A percentile compares a stretch with the other conserved stretches of the same genome.
phyloP scores from a whole-genome alignment of 2,797 vertebrate species.

The Schizopygopsis pylzovi region DNA sequence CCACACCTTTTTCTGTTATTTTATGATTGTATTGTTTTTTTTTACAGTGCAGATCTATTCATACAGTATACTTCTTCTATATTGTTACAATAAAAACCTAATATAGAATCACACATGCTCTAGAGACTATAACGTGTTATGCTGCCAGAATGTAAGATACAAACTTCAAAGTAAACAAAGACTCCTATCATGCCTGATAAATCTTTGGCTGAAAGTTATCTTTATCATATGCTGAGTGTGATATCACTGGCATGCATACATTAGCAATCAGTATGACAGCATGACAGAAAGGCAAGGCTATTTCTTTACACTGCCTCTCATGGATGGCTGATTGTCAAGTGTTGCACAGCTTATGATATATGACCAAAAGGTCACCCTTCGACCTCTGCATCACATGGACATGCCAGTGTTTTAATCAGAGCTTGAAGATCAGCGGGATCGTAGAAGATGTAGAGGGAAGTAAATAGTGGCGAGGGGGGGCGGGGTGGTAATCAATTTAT shows the following conservation, averaged over 20 bases:
- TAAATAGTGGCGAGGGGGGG: not conserved
- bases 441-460: not conserved
- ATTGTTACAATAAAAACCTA: not conserved
- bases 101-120: not conserved
- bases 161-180: slow-evolving; percentile 23
- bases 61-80: not conserved
- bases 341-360: slow-evolving; percentile 14
- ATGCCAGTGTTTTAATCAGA: not conserved
- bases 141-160: not conserved
- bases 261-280: slow-evolving; percentile 50
- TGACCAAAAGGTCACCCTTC: slow-evolving; percentile 14
- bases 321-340: slow-evolving; percentile 43
- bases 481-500: not conserved
- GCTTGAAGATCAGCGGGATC: not conserved
- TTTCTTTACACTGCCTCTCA: slow-evolving; percentile 19
- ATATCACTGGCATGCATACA: slow-evolving; percentile 44
- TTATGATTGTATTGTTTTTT: not conserved
- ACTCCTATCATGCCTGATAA: slow-evolving; percentile 3
- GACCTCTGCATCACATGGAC: not conserved
- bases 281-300: slow-evolving; percentile 18
- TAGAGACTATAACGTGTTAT: not conserved
- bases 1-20: not conserved
- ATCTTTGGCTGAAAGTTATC: slow-evolving; percentile 22
- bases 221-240: slow-evolving; percentile 33
- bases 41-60: not conserved